phyloP scores from a whole-genome alignment of 2,888 invertebrate species.

The Caenorhabditis zanzibari region DNA sequence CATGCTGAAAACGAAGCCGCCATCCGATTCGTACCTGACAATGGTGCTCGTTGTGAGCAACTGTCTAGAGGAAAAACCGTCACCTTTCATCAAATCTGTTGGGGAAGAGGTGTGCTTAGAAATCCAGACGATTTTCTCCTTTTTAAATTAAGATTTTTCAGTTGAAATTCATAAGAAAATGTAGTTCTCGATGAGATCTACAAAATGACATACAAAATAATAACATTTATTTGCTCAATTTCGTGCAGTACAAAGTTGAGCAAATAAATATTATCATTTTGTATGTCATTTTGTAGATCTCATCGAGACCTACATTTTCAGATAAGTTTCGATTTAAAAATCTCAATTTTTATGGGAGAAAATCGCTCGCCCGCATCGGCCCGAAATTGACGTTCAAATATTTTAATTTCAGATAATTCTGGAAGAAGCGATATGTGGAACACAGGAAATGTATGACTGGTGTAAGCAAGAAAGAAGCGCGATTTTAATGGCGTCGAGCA shows the following conservation, averaged over 20 bases:
- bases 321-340: no score
- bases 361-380: no score
- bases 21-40: constrained; percentile 64
- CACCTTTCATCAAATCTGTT: neutral
- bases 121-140: no score
- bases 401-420: constrained; percentile 20
- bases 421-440: constrained; percentile 35
- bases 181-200: no score
- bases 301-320: no score
- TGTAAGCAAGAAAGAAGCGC: constrained; percentile 13
- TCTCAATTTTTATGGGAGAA: no score
- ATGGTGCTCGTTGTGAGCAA: constrained; percentile 90
- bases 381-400: neutral
- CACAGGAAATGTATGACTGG: constrained; percentile 24
- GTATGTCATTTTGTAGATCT: no score
- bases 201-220: no score
- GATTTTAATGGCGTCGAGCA: constrained; percentile 2
- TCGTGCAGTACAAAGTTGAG: no score
- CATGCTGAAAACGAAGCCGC: constrained; percentile 4
- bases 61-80: constrained; percentile 1
- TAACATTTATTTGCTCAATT: no score
- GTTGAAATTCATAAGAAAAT: no score
- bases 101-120: neutral
- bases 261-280: neutral
- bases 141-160: no score